Percentiles rank a stretch among this genome's conserved stretches.
phyloP scores from a whole-genome alignment of 2,797 vertebrate species.

The Salmo trutta region DNA sequence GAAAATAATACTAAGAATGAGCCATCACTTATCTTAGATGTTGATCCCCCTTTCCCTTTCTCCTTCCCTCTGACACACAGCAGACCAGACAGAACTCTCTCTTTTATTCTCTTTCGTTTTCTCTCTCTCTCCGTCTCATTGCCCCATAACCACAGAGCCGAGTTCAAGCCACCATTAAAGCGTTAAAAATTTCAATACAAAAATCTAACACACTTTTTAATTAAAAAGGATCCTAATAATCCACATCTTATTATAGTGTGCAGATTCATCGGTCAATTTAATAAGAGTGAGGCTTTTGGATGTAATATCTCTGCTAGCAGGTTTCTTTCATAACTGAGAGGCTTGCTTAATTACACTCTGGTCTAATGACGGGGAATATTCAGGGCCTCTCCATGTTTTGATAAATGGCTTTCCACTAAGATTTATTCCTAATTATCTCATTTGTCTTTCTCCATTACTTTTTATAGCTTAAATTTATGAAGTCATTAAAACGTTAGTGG shows the following conservation, averaged over 20 bases:
- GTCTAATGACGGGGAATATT: slow-evolving; percentile 99
- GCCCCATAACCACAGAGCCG: slow-evolving; percentile 75
- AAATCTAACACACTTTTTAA: slow-evolving; percentile 83
- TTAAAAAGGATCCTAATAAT: slow-evolving; percentile 89
- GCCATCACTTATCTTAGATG: slow-evolving; percentile 60
- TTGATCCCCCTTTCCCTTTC: neutral
- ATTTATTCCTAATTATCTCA: slow-evolving; percentile 99
- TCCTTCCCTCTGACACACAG: neutral
- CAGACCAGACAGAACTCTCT: slow-evolving; percentile 16
- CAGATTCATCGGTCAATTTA: slow-evolving; percentile 89
- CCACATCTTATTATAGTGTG: slow-evolving; percentile 86
- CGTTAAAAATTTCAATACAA: slow-evolving; percentile 83
- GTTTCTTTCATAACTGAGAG: slow-evolving; percentile 86
- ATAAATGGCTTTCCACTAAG: slow-evolving; percentile 96
- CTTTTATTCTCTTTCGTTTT: slow-evolving; percentile 49
- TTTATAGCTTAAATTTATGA: slow-evolving; percentile 99
- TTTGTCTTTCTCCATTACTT: slow-evolving; percentile 99
- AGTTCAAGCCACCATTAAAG: slow-evolving; percentile 84
- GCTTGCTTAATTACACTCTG: slow-evolving; percentile 92
- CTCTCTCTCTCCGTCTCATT: slow-evolving; percentile 62
- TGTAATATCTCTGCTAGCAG: slow-evolving; percentile 83
- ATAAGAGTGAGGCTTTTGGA: slow-evolving; percentile 85
- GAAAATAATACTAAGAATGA: slow-evolving; percentile 54
- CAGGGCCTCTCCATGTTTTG: slow-evolving; percentile 93
- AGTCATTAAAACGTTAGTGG: slow-evolving; percentile 93